phyloP scores from a whole-genome alignment of 2,113 vertebrate genomes.

The Oceanites oceanicus region DNA sequence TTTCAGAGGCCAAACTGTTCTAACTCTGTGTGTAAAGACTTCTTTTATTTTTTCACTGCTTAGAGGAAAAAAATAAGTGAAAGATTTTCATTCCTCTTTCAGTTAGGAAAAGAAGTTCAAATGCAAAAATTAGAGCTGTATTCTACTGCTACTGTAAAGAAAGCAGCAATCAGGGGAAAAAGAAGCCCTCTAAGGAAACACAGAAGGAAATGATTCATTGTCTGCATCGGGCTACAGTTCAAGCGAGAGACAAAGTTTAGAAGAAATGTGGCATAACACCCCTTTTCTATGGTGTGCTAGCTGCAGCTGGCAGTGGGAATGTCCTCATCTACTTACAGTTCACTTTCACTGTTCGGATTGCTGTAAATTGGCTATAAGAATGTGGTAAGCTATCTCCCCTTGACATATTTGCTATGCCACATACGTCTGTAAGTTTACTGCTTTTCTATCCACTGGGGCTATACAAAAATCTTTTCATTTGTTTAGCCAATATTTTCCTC shows the following conservation, averaged over 20 bases:
- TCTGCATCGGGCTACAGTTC: not conserved
- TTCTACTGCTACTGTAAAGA: not conserved
- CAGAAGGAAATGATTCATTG: not conserved
- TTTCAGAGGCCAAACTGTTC: slow-evolving; percentile 6
- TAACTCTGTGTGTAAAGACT: not conserved
- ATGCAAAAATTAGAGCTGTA: not conserved
- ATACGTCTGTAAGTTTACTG: not conserved
- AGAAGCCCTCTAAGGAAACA: not conserved
- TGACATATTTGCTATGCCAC: not conserved
- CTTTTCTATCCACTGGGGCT: not conserved
- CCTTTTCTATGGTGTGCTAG: not conserved
- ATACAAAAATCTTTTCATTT: not conserved
- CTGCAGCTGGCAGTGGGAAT: not conserved
- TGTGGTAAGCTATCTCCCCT: not conserved
- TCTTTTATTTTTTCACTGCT: not conserved
- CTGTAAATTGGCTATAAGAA: not conserved
- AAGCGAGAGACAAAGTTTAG: not conserved
- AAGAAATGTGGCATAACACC: not conserved
- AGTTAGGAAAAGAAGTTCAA: not conserved
- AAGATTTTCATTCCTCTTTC: not conserved
- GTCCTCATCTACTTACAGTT: not conserved
- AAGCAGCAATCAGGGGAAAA: not conserved
- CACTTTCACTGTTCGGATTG: not conserved
- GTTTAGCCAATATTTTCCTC: not conserved
- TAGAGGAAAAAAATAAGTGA: not conserved